phyloP scores from a whole-genome alignment of 2,888 invertebrate genomes.

The Anagyrus pseudococci region DNA sequence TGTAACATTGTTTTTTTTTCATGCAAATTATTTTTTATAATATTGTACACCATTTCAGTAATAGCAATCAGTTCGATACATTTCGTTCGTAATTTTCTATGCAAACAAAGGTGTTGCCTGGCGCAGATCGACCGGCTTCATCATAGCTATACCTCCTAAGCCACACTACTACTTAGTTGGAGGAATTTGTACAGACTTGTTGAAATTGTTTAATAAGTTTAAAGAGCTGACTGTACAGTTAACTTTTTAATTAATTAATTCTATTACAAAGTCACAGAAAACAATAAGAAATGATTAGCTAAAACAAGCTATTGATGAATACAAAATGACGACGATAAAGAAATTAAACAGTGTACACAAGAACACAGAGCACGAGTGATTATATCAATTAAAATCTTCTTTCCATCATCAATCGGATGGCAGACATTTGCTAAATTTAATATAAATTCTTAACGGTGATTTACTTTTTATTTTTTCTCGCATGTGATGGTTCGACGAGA shows the following conservation, averaged over 20 bases:
- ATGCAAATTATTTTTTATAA: conserved; percentile 41
- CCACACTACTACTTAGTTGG: conserved; percentile 25
- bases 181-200: conserved; percentile 28
- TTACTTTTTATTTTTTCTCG: conserved; percentile 21
- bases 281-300: conserved; percentile 31
- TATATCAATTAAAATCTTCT: conserved; percentile 23
- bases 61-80: conserved; percentile 57
- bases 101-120: conserved; percentile 54
- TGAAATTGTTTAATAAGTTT: too few relatives aligned
- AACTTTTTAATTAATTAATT: conserved; percentile 22
- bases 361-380: conserved; percentile 15
- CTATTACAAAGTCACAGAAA: conserved; percentile 39
- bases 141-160: conserved; percentile 34
- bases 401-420: conserved; percentile 11
- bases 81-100: conserved; percentile 50
- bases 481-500: conserved; percentile 40
- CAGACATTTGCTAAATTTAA: conserved; percentile 16
- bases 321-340: conserved; percentile 27
- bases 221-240: background rate
- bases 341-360: conserved; percentile 18
- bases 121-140: conserved; percentile 33
- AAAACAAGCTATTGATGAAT: conserved; percentile 21
- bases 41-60: conserved; percentile 39
- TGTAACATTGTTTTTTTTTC: conserved; percentile 40
- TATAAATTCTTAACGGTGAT: conserved; percentile 31